phyloP scores from a whole-genome alignment of 53 echinoderm and acorn worm genomes.

The Patiria pectinifera region DNA sequence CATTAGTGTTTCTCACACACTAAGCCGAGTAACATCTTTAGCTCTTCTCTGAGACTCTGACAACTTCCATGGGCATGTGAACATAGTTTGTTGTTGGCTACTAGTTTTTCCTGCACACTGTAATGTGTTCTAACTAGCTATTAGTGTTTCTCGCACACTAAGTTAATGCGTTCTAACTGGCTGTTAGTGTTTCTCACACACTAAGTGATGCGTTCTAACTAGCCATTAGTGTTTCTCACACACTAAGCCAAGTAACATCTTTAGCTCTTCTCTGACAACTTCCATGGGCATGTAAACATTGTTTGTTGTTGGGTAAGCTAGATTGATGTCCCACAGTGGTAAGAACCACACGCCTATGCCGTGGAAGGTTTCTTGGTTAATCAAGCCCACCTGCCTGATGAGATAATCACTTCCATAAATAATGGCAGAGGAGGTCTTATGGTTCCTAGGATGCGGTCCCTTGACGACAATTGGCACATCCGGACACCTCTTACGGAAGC shows the following conservation, averaged over 20 bases:
- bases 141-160: neutral
- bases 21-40: too few species aligned
- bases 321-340: slow-evolving; percentile 69
- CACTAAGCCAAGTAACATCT: slow-evolving; percentile 33
- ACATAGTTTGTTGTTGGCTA: too few species aligned
- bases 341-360: slow-evolving; percentile 65
- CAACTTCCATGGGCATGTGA: too few species aligned
- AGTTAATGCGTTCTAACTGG: too few species aligned
- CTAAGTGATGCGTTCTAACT: neutral
- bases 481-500: slow-evolving; percentile 59
- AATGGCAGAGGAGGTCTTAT: neutral
- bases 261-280: slow-evolving; percentile 21
- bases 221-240: neutral
- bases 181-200: neutral
- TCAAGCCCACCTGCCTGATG: slow-evolving; percentile 42
- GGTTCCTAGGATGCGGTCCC: slow-evolving; percentile 62
- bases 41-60: too few species aligned
- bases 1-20: too few species aligned
- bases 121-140: too few species aligned
- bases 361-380: slow-evolving; percentile 50
- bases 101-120: neutral
- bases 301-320: slow-evolving; percentile 1
- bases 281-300: slow-evolving; percentile 31
- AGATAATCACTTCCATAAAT: slow-evolving; percentile 33
- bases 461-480: slow-evolving; percentile 61